Conservation (phyloP, 1,140 invertebrate genomes). For the Sweltsa coloradensis region DNA sequence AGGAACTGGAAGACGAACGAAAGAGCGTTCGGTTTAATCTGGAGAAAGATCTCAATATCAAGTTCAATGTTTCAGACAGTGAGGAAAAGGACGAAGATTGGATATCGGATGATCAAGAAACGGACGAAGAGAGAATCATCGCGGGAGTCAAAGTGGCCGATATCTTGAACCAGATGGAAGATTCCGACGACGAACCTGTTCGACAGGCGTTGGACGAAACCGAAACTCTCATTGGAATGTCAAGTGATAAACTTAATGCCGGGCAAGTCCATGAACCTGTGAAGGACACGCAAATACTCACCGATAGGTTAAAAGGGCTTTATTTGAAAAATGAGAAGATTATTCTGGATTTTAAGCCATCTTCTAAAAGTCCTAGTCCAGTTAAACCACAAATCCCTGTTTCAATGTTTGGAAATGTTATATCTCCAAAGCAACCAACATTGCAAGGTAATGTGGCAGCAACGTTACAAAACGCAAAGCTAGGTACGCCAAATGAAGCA, state of each 20-base stretch:
- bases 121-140: slow-evolving; percentile 7
- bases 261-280: slow-evolving; percentile 1
- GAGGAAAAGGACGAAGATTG: slow-evolving; percentile 9
- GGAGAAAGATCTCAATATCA: slow-evolving; percentile 29
- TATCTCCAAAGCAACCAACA: too few relatives aligned
- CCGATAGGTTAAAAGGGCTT: too few relatives aligned
- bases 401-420: too few relatives aligned
- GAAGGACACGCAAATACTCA: background rate
- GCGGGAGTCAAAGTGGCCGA: slow-evolving; percentile 8
- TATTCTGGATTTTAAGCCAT: too few relatives aligned
- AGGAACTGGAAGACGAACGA: slow-evolving; percentile 46
- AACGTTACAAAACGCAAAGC: too few relatives aligned
- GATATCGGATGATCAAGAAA: slow-evolving; percentile 15
- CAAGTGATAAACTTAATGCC: background rate
- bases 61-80: slow-evolving; percentile 22
- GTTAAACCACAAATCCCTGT: too few relatives aligned
- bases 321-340: too few relatives aligned
- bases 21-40: slow-evolving; percentile 57
- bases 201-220: background rate
- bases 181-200: background rate
- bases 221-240: background rate
- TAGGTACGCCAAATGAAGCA: too few relatives aligned
- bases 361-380: too few relatives aligned
- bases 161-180: slow-evolving; percentile 3
- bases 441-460: too few relatives aligned